A percentile compares a stretch with the other conserved stretches of the same genome.
Evolutionary conservation across 2,113 vertebrate genomes (phyloP).

Genomic region (Spilogale gracilis): DNA sequence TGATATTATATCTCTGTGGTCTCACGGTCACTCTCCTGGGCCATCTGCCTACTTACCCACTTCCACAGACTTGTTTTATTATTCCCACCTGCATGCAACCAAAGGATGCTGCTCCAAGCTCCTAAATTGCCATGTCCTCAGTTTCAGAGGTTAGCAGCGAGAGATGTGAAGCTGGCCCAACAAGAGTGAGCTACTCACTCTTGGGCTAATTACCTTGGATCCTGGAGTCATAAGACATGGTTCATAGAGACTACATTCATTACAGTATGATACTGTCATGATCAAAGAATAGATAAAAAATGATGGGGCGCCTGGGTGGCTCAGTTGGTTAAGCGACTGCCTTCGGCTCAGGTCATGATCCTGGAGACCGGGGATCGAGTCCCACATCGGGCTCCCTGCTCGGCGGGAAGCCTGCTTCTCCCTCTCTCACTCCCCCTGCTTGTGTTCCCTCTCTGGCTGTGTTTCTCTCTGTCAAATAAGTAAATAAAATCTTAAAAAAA

Average conservation of each 20-base stretch:
- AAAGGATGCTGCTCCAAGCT: neutral
- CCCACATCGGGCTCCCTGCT: too few species aligned
- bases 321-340: too few species aligned
- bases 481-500: too few species aligned
- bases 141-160: neutral
- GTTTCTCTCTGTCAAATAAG: too few species aligned
- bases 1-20: neutral
- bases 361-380: too few species aligned
- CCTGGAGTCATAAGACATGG: neutral
- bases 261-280: neutral
- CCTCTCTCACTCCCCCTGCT: too few species aligned
- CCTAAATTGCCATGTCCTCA: neutral
- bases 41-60: neutral
- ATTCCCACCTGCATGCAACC: neutral
- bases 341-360: too few species aligned
- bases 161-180: neutral
- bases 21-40: neutral
- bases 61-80: neutral
- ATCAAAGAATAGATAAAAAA: neutral
- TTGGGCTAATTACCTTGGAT: neutral
- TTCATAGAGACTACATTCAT: neutral
- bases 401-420: too few species aligned
- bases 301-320: too few species aligned
- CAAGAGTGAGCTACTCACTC: neutral
- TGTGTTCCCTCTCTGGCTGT: too few species aligned